A percentile compares a stretch with the other conserved stretches of the same genome.
These are phyloP conservation scores for Temnothorax longispinosus DNA, from an alignment of 1,140 invertebrate genomes.

Conservation along the genomic window DNA sequence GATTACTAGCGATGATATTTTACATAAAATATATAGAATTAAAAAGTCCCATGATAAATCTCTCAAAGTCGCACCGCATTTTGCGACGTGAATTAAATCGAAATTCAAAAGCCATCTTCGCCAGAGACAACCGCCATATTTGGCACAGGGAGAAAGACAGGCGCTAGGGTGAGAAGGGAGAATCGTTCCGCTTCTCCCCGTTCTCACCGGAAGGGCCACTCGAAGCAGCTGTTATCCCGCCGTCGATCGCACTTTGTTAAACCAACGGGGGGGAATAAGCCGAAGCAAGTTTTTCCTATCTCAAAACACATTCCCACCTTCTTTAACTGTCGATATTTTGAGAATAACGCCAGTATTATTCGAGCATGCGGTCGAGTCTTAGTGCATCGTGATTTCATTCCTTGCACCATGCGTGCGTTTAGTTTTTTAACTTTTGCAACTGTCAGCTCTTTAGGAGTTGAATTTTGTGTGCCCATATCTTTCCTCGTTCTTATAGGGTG, in stretches of 20 bases:
- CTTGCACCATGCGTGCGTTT: slow-evolving; percentile 16
- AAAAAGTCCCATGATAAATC: slow-evolving; percentile 25
- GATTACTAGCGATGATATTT: slow-evolving; percentile 24
- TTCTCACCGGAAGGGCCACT: slow-evolving; percentile 67
- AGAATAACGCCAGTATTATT: slow-evolving; percentile 66
- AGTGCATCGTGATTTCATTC: slow-evolving; percentile 28
- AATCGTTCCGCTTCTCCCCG: slow-evolving; percentile 52
- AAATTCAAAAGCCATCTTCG: slow-evolving; percentile 56
- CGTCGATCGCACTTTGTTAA: slow-evolving; percentile 67
- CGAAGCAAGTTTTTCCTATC: slow-evolving; percentile 68
- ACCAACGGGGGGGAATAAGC: slow-evolving; percentile 58
- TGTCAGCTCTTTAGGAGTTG: slow-evolving; percentile 16
- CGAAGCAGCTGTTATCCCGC: slow-evolving; percentile 77
- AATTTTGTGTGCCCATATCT: not conserved
- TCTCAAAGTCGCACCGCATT: slow-evolving; percentile 10
- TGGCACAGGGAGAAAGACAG: slow-evolving; percentile 15
- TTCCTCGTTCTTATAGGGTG: slow-evolving; percentile 6
- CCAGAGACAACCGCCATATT: slow-evolving; percentile 44
- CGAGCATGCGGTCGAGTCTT: slow-evolving; percentile 67
- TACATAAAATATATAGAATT: slow-evolving; percentile 28
- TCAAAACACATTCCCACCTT: slow-evolving; percentile 58
- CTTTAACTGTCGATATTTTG: slow-evolving; percentile 59
- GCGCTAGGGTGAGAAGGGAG: slow-evolving; percentile 51
- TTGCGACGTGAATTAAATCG: slow-evolving; percentile 48
- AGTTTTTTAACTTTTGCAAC: slow-evolving; percentile 22